Conservation (phyloP, 2,113 vertebrate species). For the Cathartes aura region DNA sequence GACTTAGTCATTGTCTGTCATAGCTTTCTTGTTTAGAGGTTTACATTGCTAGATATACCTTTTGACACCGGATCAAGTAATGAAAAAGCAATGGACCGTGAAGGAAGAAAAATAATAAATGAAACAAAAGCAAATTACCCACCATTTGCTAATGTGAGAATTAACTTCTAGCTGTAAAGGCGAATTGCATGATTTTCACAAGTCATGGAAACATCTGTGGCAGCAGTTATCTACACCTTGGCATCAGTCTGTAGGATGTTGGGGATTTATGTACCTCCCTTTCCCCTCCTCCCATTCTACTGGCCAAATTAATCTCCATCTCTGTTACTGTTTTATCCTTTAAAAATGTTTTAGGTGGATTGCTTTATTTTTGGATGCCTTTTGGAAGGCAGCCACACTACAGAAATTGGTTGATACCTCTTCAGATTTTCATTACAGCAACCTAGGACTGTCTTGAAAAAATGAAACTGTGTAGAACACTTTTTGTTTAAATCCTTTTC, state of each 20-base stretch:
- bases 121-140: background rate
- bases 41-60: background rate
- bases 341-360: background rate
- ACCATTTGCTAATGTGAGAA: background rate
- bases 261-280: background rate
- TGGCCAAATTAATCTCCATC: background rate
- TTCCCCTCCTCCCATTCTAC: background rate
- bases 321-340: background rate
- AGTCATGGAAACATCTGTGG: background rate
- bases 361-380: background rate
- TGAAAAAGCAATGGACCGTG: background rate
- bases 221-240: background rate
- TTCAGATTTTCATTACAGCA: background rate
- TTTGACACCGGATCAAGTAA: background rate
- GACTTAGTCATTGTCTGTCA: background rate
- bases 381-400: background rate
- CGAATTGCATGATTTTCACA: background rate
- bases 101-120: background rate
- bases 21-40: background rate
- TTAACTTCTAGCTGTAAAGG: background rate
- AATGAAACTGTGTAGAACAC: background rate
- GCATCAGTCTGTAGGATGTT: background rate
- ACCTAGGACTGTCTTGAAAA: background rate
- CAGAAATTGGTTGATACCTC: background rate
- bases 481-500: background rate